Base-by-base conservation (phyloP, 2,888 invertebrate species). In the Thecocarcelia acutangulata region DNA sequence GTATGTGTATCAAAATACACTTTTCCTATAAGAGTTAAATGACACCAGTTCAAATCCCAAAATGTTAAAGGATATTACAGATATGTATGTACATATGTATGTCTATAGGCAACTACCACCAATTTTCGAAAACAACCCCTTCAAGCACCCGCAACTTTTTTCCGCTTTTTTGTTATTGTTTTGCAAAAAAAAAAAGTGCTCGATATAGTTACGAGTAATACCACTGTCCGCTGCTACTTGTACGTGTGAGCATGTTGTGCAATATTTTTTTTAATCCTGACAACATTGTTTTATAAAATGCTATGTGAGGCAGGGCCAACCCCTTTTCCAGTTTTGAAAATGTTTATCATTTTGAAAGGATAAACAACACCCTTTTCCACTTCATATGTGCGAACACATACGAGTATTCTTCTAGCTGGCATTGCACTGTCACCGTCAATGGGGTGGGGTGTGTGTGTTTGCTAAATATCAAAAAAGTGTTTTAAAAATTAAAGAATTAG, bases 341-440 rank as follows among this genome's bases (percentile, higher is more conserved):
- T 73, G 21, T 73, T 73, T 73, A 73, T 37, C 37, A 46, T 37
- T 54, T 58, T 40, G 54, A 73, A 9, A 59, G 58, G 44, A 42
- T 69, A 69, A 72, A 78, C 82, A 64, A 77, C 78, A 82, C 74
- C 77, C 76, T 77, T 77, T 82, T 70, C 52, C 69, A 64, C 63
- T 78, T 77, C 58, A 64, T 15, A 12, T 19, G 2, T 42, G 56
- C 1, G 8, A 48, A 46, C 73, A 56, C 64, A 21, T 73, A 54
- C 33, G 54, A 33, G 12, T 46, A 28, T 17, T 13, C 28, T 17
- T 50, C 8, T n/a, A 19, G 4, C 37, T 37, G 13, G 0, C 50
- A 24, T 17, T 52, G 66, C 61, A 68, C 37, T 15, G 78, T 66
- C 64, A 64, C 50, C 63, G 33, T 48, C 44, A 58, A 66, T 24